A percentile compares a stretch with the other conserved stretches of the same genome.
Conservation (phyloP, 2,797 vertebrate species). For the Dendrocincla fuliginosa region DNA sequence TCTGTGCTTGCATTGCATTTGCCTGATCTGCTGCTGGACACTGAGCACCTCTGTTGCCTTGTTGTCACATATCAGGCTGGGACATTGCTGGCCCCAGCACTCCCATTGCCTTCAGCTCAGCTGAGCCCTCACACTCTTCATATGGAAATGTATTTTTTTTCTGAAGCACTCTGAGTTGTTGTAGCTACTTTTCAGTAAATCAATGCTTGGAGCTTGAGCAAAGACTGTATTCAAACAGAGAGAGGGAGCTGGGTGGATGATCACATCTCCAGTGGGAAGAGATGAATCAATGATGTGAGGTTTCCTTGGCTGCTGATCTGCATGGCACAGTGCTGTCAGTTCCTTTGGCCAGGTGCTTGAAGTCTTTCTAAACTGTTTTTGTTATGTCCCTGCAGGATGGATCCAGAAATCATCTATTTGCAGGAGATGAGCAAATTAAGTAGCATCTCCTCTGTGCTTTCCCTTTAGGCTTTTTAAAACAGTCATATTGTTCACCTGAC, state of each 20-base stretch:
- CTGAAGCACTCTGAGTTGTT: background rate
- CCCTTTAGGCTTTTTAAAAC: background rate
- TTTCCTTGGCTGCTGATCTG: background rate
- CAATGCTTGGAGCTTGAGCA: background rate
- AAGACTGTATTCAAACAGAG: background rate
- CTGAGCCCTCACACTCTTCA: fast-evolving
- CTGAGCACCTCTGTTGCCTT: too few relatives aligned
- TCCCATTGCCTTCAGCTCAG: background rate
- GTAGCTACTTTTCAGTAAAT: background rate
- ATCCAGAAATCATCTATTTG: background rate
- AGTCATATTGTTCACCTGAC: background rate
- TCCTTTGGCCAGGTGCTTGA: background rate
- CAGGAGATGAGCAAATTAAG: background rate
- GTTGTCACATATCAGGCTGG: background rate
- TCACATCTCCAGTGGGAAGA: background rate
- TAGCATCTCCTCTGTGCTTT: background rate
- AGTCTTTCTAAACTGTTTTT: background rate
- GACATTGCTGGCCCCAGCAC: background rate
- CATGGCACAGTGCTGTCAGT: fast-evolving
- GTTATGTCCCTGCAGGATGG: fast-evolving
- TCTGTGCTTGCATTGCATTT: background rate
- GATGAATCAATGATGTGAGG: fast-evolving
- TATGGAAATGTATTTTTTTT: fast-evolving
- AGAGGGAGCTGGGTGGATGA: background rate
- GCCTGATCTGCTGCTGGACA: background rate